A percentile compares a stretch with the other conserved stretches of the same genome.
phyloP scores from a whole-genome alignment of 2,797 vertebrate species.

The Periparus ater region DNA sequence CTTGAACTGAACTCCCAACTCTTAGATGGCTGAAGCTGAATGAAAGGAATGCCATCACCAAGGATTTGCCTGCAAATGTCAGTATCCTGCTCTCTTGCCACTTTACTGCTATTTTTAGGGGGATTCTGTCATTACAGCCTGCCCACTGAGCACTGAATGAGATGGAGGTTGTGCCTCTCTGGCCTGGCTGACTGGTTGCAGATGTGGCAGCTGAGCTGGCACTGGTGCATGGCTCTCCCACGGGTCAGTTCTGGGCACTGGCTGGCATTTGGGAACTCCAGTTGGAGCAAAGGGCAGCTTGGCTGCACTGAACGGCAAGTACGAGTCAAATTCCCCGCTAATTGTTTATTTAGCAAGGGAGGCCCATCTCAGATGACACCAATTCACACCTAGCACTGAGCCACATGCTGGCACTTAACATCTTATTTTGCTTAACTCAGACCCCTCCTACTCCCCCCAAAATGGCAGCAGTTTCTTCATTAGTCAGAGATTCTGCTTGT shows the following conservation, averaged over 20 bases:
- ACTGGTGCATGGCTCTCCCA: neutral
- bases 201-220: neutral
- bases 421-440: neutral
- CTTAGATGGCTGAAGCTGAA: neutral
- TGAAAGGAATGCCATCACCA: neutral
- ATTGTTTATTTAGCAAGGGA: neutral
- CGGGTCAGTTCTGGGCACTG: neutral
- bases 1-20: neutral
- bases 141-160: neutral
- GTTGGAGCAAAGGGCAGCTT: neutral
- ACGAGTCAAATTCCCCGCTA: neutral
- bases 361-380: neutral
- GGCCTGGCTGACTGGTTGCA: neutral
- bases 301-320: neutral
- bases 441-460: neutral
- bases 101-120: neutral
- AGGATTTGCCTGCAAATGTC: neutral
- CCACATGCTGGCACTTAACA: neutral
- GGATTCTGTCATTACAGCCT: neutral
- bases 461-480: constrained; percentile 9
- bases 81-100: neutral
- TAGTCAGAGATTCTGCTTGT: constrained; percentile 1
- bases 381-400: constrained; percentile 13
- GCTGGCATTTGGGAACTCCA: neutral
- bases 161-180: neutral